Evolutionary conservation across 2,888 invertebrate genomes (phyloP).

Genomic region (Mantis religiosa): DNA sequence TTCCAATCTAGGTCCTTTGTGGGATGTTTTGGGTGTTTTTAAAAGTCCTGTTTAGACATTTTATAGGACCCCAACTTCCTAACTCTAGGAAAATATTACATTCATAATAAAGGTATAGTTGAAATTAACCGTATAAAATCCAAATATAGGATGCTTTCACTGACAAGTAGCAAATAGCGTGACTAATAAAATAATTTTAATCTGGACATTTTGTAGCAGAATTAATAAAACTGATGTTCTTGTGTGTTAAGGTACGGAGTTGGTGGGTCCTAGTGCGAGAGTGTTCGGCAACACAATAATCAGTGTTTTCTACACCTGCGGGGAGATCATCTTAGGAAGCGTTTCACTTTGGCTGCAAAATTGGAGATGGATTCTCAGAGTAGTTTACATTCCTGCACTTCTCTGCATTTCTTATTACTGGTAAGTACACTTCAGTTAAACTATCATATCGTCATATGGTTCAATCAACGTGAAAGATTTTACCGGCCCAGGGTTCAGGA

Average conservation of each 20-base stretch:
- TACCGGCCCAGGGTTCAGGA: not conserved
- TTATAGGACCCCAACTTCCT: too few relatives aligned
- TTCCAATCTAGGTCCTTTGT: too few relatives aligned
- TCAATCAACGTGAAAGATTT: not conserved
- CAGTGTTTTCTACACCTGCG: constrained; percentile 65
- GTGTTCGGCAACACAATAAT: constrained; percentile 67
- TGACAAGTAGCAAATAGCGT: too few relatives aligned
- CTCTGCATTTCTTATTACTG: constrained; percentile 20
- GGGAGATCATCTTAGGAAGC: constrained; percentile 62
- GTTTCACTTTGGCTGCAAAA: constrained; percentile 56
- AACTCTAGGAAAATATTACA: too few relatives aligned
- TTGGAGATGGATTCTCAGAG: constrained; percentile 13
- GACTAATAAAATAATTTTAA: too few relatives aligned
- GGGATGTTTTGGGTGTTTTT: too few relatives aligned
- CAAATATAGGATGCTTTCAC: too few relatives aligned
- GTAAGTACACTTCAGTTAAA: not conserved
- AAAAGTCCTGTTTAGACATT: too few relatives aligned
- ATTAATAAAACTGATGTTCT: too few relatives aligned
- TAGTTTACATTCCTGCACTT: constrained; percentile 17
- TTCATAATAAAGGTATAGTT: too few relatives aligned
- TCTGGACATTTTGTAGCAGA: too few relatives aligned
- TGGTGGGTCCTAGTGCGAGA: constrained; percentile 69
- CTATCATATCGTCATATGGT: not conserved
- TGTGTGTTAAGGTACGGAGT: constrained; percentile 58
- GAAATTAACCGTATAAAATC: too few relatives aligned